Evolutionary conservation across 2,797 vertebrate species (phyloP).

Genomic region (Ceyx erithaca): DNA sequence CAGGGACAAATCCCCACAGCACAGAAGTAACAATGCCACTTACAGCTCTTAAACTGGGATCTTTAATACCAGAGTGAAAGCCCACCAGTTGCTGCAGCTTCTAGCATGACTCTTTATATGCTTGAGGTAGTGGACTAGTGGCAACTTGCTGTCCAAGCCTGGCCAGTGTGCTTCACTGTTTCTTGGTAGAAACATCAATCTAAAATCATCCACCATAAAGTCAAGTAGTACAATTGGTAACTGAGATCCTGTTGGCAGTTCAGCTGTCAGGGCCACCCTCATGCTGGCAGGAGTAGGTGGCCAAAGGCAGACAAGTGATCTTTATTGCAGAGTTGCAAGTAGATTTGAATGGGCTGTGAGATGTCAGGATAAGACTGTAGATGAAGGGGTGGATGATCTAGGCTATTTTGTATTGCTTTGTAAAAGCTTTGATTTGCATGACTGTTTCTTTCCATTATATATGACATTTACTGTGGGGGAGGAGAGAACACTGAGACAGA

Average conservation of each 20-base stretch:
- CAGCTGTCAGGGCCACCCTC: not conserved
- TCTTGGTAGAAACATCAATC: not conserved
- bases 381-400: not conserved
- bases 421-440: slow-evolving; percentile 22
- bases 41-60: not conserved
- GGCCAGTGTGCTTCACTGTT: not conserved
- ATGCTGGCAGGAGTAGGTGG: not conserved
- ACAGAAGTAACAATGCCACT: not conserved
- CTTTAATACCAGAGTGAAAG: not conserved
- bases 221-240: not conserved
- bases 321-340: not conserved
- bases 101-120: not conserved
- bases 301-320: not conserved
- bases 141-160: not conserved
- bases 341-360: not conserved
- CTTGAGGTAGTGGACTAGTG: not conserved
- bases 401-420: slow-evolving; percentile 4
- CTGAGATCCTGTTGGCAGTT: not conserved
- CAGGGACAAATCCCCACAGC: not conserved
- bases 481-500: slow-evolving; percentile 3
- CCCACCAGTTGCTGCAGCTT: not conserved
- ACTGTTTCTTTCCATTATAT: slow-evolving; percentile 31
- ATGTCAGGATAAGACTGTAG: not conserved
- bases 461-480: slow-evolving; percentile 27
- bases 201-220: not conserved